These are phyloP conservation scores for Neoscelio sp. DNA, from an alignment of 2,888 invertebrate genomes.

Conservation along the genomic window DNA sequence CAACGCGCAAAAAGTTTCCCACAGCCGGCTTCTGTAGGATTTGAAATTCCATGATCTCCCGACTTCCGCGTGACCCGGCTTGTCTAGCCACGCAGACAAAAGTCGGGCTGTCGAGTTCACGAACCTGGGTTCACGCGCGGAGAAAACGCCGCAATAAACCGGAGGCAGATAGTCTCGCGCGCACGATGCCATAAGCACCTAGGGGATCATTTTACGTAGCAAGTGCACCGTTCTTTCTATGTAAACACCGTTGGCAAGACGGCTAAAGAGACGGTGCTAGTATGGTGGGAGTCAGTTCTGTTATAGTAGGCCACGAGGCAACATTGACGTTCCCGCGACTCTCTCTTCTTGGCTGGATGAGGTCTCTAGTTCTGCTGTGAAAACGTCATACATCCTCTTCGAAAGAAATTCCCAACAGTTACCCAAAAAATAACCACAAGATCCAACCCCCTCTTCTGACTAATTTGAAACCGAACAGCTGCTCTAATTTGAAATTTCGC, in stretches of 20 bases:
- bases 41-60: neutral
- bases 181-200: slow-evolving; percentile 34
- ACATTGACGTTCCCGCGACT: slow-evolving; percentile 77
- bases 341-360: slow-evolving; percentile 80
- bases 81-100: slow-evolving; percentile 22
- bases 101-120: slow-evolving; percentile 54
- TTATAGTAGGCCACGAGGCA: slow-evolving; percentile 83
- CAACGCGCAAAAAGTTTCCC: neutral
- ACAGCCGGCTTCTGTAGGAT: neutral
- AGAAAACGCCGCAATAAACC: slow-evolving; percentile 41
- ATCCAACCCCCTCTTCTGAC: no score
- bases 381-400: no score
- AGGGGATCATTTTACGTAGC: slow-evolving; percentile 49
- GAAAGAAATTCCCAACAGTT: no score
- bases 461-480: no score
- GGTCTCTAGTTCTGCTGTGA: no score
- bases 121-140: slow-evolving; percentile 18
- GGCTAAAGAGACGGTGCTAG: slow-evolving; percentile 76
- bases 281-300: slow-evolving; percentile 82
- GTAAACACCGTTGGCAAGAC: slow-evolving; percentile 76
- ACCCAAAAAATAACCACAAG: no score
- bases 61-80: slow-evolving; percentile 21
- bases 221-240: slow-evolving; percentile 67
- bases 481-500: no score
- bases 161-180: neutral